Base-by-base conservation (phyloP, 2,797 vertebrate genomes). In the Cossypha polioptera region DNA sequence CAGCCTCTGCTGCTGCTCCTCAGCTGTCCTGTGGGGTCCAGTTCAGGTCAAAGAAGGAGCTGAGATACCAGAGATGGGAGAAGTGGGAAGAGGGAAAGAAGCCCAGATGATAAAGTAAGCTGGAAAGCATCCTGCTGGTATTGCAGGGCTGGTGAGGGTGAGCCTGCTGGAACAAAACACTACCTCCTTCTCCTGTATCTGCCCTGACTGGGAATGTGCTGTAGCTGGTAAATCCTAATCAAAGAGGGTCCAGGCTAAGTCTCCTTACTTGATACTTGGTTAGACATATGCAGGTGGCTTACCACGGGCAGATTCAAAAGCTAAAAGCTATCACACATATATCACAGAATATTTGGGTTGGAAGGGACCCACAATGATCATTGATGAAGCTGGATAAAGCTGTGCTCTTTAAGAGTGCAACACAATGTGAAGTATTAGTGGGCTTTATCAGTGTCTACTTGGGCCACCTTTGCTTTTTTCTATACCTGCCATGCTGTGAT, bases 11-110 rank as follows among this genome's bases (percentile, higher is more conserved):
- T 76, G 51, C 47, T 76, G 48, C 28, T 76, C 2, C 0, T 48
- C 78, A 58, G 61, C 1, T 2, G 6, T 53, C n/a, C 55, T 4
- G 1, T 2, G 5, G 6, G 5, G 16, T 53, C 29, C 15, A 35
- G 48, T 4, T 77, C 48, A 13, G 29, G 14, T 0, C 19, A 38
- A 24, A 65, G 24, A 48, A 77, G 31, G 33, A 92, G 19, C 7
- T 33, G 47, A 71, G 26, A 47, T 21, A 80, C 15, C 36, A 40
- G 33, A 72, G 35, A 33, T 63, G 24, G 6, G 36, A n/a, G 19
- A 51, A 68, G 5, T 19, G 48, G 17, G 26, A 58, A 61, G 76
- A 55, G 5, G 29, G 11, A 77, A 53, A 74, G 55, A 57, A 67
- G 5, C 11, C 10, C 20, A 77, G 48, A 47, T 0, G 0, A 68